Conservation (phyloP, 2,797 vertebrate species). For the Thalassophryne amazonica region DNA sequence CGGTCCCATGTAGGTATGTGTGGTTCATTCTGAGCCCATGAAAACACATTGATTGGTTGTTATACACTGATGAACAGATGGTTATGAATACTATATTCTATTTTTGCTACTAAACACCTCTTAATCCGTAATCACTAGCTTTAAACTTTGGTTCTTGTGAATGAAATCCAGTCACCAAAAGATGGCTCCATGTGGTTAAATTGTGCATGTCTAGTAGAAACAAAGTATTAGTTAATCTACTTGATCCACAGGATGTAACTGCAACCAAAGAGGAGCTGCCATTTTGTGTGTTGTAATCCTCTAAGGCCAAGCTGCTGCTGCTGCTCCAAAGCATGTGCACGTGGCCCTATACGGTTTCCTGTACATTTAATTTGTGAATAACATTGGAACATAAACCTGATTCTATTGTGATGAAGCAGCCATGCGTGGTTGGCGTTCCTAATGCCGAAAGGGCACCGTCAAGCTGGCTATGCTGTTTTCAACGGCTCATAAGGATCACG, state of each 20-base stretch:
- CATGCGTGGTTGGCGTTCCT: slow-evolving; percentile 30
- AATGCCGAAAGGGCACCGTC: slow-evolving; percentile 37
- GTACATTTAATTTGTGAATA: not conserved
- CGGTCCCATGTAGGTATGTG: no score
- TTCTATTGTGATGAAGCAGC: slow-evolving; percentile 43
- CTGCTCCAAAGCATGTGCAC: slow-evolving; percentile 15
- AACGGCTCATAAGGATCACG: slow-evolving; percentile 58
- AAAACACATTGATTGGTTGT: no score
- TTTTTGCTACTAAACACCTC: no score
- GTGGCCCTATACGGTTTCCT: slow-evolving; percentile 24
- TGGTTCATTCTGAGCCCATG: no score
- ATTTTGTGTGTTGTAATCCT: slow-evolving; percentile 60
- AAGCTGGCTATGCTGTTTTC: slow-evolving; percentile 44
- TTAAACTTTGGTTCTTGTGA: no score
- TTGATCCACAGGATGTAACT: slow-evolving; percentile 66
- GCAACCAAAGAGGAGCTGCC: slow-evolving; percentile 50
- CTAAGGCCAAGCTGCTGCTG: slow-evolving; percentile 31
- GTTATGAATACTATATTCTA: no score
- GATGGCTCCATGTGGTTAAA: slow-evolving; percentile 5
- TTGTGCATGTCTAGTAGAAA: slow-evolving; percentile 34
- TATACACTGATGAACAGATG: no score
- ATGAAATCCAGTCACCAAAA: slow-evolving; percentile 3
- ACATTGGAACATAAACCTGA: slow-evolving; percentile 22
- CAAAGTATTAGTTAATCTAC: slow-evolving; percentile 57
- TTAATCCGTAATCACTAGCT: no score